Base-by-base conservation (phyloP, 2,113 vertebrate species). In the Vombatus ursinus region DNA sequence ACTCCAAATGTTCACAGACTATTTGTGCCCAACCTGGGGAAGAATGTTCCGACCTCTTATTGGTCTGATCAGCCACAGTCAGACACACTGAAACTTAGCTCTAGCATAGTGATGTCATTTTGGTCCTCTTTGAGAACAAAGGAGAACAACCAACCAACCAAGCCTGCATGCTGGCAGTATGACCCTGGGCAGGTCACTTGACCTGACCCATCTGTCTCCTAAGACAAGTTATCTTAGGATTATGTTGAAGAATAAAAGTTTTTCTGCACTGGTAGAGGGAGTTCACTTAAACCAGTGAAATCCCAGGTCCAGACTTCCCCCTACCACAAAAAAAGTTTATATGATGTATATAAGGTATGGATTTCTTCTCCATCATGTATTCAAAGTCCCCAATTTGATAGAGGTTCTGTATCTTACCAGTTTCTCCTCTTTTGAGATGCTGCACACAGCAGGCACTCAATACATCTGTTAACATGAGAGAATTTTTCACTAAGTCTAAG, bases 381-480 rank as follows among this genome's bases (percentile, higher is more conserved):
- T 95, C 77, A 95, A 49, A 96, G 44, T 94, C 61, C 90, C 47
- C 92, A 89, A 91, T 91, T 91, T 94, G 61, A 93, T 50, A 91
- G 94, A 95, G 48, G 22, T 93, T 61, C 16, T 19, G 5, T n/a
- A 77, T 19, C 37, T n/a, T 22, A 8, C 19, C 37, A 84, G 2
- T 84, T 89, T 96, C 50, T 90, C 89, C 26, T 49, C 92, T 51
- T 61, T 52, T 52, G 3, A 19, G 26, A 94, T 94, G 8, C 26
- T 54, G 53, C 53, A 54, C 53, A 1, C 6, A 93, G 44, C 8
- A 90, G 31, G 52, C 26, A 94, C 77, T 91, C 11, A 44, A 91
- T 93, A 90, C 84, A 95, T 90, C 47, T 54, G 50, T n/a, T 95
- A 95, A 93, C 50, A 93, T 94, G 52, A 90, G 93, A 90, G 97